Evolutionary conservation across 37 sponge, comb jelly and placozoan genomes (phyloP).

Genomic region (Aplysina aerophoba): DNA sequence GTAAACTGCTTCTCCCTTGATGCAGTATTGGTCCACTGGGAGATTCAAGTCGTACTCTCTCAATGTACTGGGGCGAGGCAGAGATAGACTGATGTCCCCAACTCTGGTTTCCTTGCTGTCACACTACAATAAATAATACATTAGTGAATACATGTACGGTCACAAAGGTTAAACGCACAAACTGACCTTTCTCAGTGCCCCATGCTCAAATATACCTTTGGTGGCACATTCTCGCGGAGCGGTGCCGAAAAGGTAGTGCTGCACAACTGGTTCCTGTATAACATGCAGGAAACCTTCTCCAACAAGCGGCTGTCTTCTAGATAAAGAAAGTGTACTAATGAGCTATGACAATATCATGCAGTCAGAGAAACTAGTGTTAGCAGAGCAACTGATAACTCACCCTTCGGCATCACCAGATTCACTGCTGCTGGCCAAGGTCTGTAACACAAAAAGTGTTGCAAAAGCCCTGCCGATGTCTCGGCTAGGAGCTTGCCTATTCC

Average conservation of each 20-base stretch:
- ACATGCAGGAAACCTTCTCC: too few relatives aligned
- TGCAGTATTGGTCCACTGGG: conserved; percentile 8
- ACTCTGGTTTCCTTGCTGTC: too few relatives aligned
- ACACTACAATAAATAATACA: conserved; percentile 1
- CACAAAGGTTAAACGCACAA: neutral
- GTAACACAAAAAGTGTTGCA: conserved; percentile 3
- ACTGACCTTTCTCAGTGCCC: conserved; percentile 12
- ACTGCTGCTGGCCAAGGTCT: neutral
- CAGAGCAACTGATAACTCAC: conserved; percentile 3
- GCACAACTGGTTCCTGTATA: too few relatives aligned
- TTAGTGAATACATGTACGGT: neutral
- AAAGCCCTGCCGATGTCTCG: conserved; percentile 15
- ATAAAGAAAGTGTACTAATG: too few relatives aligned
- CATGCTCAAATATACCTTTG: too few relatives aligned
- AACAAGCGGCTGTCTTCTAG: too few relatives aligned
- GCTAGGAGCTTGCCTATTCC: conserved; percentile 34
- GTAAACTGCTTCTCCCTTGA: neutral
- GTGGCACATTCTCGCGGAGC: too few relatives aligned
- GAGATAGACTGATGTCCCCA: too few relatives aligned
- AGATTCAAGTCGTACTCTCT: neutral
- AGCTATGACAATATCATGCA: too few relatives aligned
- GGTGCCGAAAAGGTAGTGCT: too few relatives aligned
- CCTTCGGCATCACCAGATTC: too few relatives aligned
- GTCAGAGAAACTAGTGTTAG: too few relatives aligned
- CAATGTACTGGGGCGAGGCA: conserved; percentile 5